Evolutionary conservation across 2,888 invertebrate genomes (phyloP), one percentile per base, ranked within the genome.

Genomic region (Microplitis manilae): DNA sequence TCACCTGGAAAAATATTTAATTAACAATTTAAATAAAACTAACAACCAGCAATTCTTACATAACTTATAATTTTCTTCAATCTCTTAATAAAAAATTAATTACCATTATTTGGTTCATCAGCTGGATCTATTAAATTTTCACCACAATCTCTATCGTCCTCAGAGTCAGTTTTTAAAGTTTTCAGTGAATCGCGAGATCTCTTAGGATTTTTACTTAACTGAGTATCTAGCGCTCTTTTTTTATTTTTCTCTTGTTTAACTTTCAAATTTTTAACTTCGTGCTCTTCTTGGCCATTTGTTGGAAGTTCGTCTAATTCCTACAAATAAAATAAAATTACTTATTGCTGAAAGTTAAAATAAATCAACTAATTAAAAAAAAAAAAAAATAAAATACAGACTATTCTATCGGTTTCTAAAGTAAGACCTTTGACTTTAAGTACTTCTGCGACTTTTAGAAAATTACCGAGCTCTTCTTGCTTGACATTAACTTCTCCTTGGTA

Each of bases 401-500:
- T 20, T 20, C 7, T 13, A 8, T 65, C 30, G 38, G 64, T 73
- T 0, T 79, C 79, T 2, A 81, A 77, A 6, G 83, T 82, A 1
- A 87, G 75, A n/a, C 86, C 86, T 69, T 82, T 87, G 62, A 87
- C 82, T 71, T 85, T 85, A n/a, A 87, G 79, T 39, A 82, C 83
- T 73, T 87, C 84, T 1, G 86, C 86, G 2, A 85, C 80, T 79
- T 83, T 86, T 8, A 87, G 62, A 9, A 87, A 86, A 17, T 81
- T 83, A 5, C 85, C 81, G 5, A 87, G 79, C 59, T 87, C 87
- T 9, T 86, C 87, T 72, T 86, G 84, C 17, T 80, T 84, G 6
- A 87, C 81, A 69, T 84, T 86, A 0, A 86, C 84, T 73, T 87
- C 86, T 39, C 86, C 86, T 79, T 85, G 85, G 62, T 87, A 87